phyloP scores from a whole-genome alignment of 2,797 vertebrate species.

The Natrix natrix region DNA sequence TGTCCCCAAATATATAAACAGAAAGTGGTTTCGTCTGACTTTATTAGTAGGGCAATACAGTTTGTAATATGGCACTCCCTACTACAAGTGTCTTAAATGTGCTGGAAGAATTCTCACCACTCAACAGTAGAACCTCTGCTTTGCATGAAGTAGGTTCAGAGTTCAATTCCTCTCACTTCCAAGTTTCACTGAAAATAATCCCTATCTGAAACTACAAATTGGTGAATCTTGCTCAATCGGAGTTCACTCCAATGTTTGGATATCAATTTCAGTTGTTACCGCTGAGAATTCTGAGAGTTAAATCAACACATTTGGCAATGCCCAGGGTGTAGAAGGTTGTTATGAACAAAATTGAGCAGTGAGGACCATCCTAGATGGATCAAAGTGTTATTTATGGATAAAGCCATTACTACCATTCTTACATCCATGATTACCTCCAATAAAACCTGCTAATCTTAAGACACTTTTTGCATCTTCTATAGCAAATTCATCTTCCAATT shows the following conservation, averaged over 20 bases:
- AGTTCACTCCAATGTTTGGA: not conserved
- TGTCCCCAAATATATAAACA: not conserved
- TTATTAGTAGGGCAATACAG: not conserved
- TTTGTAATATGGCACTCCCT: not conserved
- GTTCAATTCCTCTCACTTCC: not conserved
- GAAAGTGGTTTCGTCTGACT: not conserved
- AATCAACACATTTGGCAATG: not conserved
- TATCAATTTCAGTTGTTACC: not conserved
- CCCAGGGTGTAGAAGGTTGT: not conserved
- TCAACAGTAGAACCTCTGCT: not conserved
- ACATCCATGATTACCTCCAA: not conserved
- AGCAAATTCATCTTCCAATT: not conserved
- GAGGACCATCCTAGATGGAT: not conserved
- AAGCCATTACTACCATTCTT: too few relatives aligned
- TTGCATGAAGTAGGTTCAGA: not conserved
- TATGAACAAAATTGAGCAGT: not conserved
- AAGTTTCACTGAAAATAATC: not conserved
- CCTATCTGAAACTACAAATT: not conserved
- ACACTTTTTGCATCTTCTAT: not conserved
- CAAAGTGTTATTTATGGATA: not conserved
- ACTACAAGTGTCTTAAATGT: not conserved
- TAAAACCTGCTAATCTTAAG: not conserved
- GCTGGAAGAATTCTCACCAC: not conserved
- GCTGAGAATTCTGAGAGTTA: not conserved
- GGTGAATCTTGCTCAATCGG: not conserved